These are phyloP conservation scores for Nymphalis urticae DNA, from an alignment of 2,888 invertebrate genomes.

Conservation along the genomic window DNA sequence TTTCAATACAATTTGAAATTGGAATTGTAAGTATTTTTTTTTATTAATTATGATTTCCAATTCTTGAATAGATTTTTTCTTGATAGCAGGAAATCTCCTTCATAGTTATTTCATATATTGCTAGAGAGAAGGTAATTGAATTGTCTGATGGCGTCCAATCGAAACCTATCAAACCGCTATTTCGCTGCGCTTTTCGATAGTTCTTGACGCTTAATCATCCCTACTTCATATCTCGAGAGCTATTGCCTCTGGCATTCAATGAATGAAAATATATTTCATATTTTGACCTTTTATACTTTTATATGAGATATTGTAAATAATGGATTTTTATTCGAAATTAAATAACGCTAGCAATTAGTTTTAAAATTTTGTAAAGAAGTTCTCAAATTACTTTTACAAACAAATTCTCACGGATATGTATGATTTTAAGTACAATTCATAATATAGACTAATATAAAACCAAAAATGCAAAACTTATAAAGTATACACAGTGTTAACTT, in stretches of 20 bases:
- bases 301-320: no score
- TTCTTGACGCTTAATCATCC: slow-evolving; percentile 25
- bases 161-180: slow-evolving; percentile 26
- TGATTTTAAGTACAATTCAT: no score
- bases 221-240: slow-evolving; percentile 17
- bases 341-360: no score
- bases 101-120: slow-evolving; percentile 5
- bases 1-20: no score
- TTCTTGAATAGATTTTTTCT: neutral
- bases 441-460: no score
- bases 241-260: slow-evolving; percentile 16
- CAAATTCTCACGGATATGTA: no score
- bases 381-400: no score
- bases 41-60: neutral
- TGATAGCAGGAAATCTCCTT: neutral
- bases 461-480: no score
- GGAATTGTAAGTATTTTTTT: neutral
- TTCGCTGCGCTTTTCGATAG: slow-evolving; percentile 29
- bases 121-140: slow-evolving; percentile 33
- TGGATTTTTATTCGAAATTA: no score
- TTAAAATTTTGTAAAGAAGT: no score
- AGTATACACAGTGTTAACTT: no score
- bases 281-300: slow-evolving; percentile 2
- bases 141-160: slow-evolving; percentile 33
- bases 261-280: slow-evolving; percentile 16